phyloP scores from a whole-genome alignment of 30 jellyfish, hydroid and myxozoan genomes.

The Calvadosia cruxmelitensis region DNA sequence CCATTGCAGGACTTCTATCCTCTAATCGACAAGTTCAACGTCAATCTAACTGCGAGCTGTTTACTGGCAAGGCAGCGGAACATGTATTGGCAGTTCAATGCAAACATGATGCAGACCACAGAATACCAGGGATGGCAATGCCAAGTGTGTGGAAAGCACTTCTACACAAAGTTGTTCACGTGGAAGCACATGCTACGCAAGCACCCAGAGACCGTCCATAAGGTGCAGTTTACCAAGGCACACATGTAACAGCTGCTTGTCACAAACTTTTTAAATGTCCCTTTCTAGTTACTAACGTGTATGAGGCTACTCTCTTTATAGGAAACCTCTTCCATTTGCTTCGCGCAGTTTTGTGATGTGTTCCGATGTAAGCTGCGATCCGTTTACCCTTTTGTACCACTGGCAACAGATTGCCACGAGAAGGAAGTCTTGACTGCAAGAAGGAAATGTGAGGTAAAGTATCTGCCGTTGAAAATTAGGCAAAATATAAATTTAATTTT shows the following conservation, averaged over 20 bases:
- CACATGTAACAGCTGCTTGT: not conserved
- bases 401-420: slow-evolving; percentile 11
- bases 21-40: slow-evolving; percentile 12
- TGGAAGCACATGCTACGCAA: slow-evolving; percentile 41
- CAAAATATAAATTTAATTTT: too few species aligned
- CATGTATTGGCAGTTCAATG: slow-evolving; percentile 19
- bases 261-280: not conserved
- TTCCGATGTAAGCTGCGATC: slow-evolving; percentile 46
- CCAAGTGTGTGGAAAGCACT: slow-evolving; percentile 52
- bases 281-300: too few species aligned
- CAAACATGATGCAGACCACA: slow-evolving; percentile 6
- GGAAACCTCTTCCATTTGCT: slow-evolving; percentile 32
- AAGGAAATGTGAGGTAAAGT: slow-evolving; percentile 56
- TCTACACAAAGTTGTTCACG: slow-evolving; percentile 19
- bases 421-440: slow-evolving; percentile 11
- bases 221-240: slow-evolving; percentile 10
- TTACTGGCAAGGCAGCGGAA: slow-evolving; percentile 15
- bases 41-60: slow-evolving; percentile 32
- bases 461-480: not conserved
- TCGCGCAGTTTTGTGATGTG: slow-evolving; percentile 42
- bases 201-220: slow-evolving; percentile 17
- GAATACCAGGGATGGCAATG: slow-evolving; percentile 22
- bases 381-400: slow-evolving; percentile 38
- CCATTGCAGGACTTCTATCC: slow-evolving; percentile 32
- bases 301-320: not conserved